A percentile compares a stretch with the other conserved stretches of the same genome.
Conservation (phyloP, 2,113 vertebrate species). For the Rhinolophus ferrumequinum region DNA sequence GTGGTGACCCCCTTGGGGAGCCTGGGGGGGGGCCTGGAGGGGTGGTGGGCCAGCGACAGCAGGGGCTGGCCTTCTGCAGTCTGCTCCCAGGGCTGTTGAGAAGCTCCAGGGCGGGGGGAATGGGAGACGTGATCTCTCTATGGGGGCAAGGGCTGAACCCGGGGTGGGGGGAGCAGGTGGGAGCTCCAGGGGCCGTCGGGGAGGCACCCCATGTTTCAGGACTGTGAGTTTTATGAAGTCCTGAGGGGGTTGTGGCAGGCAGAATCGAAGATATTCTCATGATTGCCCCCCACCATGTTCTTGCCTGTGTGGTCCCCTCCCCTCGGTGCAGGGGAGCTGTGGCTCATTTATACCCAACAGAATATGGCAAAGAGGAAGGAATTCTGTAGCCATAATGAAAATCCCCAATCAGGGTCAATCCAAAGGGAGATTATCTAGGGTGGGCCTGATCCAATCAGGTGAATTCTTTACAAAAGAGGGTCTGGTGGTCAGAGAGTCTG, state of each 20-base stretch:
- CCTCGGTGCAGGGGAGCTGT: background rate
- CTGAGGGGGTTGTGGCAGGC: background rate
- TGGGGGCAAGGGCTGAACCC: background rate
- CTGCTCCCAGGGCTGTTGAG: background rate
- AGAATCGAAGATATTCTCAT: background rate
- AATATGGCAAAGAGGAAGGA: too few species aligned
- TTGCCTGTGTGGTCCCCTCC: background rate
- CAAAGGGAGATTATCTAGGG: background rate
- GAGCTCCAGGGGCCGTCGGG: fast-evolving
- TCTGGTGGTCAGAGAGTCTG: background rate
- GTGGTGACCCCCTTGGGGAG: background rate
- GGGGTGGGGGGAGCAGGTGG: fast-evolving
- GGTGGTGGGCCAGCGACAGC: background rate
- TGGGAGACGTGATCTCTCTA: background rate
- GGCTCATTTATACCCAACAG: background rate
- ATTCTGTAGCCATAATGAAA: fast-evolving
- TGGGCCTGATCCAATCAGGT: background rate
- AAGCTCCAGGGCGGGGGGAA: fast-evolving
- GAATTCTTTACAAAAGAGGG: fast-evolving
- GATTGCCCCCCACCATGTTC: background rate
- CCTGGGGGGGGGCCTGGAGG: background rate
- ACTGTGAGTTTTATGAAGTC: background rate
- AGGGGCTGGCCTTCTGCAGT: background rate
- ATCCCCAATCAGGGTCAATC: background rate
- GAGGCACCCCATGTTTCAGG: fast-evolving